phyloP scores from a whole-genome alignment of 2,797 vertebrate genomes.

The Melanotaenia maccullochi region DNA sequence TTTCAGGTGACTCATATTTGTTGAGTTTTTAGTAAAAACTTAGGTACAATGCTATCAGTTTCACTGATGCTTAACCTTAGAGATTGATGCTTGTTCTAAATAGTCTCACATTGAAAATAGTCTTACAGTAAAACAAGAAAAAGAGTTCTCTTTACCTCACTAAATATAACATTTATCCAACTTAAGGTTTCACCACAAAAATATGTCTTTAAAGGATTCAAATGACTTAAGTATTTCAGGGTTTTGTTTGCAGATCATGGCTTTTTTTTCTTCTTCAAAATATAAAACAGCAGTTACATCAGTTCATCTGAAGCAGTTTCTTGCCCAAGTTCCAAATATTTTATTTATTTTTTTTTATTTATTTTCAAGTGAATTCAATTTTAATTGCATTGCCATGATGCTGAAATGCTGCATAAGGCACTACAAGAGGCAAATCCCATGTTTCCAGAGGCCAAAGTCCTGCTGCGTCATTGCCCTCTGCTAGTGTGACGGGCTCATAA shows the following conservation, averaged over 20 bases:
- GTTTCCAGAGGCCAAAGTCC: constrained; percentile 90
- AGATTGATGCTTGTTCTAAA: constrained; percentile 69
- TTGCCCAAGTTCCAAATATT: constrained; percentile 66
- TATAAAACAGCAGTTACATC: constrained; percentile 71
- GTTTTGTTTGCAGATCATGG: constrained; percentile 91
- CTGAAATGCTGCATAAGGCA: constrained; percentile 97
- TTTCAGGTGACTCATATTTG: constrained; percentile 50
- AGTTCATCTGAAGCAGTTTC: constrained; percentile 71
- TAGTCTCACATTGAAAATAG: constrained; percentile 74
- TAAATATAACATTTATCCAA: constrained; percentile 80
- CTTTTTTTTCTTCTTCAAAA: constrained; percentile 85
- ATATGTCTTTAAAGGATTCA: constrained; percentile 74
- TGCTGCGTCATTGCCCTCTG: constrained; percentile 89
- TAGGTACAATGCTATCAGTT: constrained; percentile 52
- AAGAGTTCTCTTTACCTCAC: constrained; percentile 73
- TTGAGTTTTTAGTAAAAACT: constrained; percentile 54
- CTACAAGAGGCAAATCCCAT: constrained; percentile 89
- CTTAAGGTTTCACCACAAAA: constrained; percentile 80
- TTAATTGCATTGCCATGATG: constrained; percentile 92
- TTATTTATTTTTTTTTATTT: constrained; percentile 22
- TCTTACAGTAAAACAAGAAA: constrained; percentile 77
- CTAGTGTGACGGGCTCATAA: constrained; percentile 77
- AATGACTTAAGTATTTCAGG: constrained; percentile 76
- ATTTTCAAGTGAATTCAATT: constrained; percentile 88
- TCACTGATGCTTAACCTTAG: constrained; percentile 61